Conservation (phyloP, 2,888 invertebrate genomes). For the Lampropteryx suffumata region DNA sequence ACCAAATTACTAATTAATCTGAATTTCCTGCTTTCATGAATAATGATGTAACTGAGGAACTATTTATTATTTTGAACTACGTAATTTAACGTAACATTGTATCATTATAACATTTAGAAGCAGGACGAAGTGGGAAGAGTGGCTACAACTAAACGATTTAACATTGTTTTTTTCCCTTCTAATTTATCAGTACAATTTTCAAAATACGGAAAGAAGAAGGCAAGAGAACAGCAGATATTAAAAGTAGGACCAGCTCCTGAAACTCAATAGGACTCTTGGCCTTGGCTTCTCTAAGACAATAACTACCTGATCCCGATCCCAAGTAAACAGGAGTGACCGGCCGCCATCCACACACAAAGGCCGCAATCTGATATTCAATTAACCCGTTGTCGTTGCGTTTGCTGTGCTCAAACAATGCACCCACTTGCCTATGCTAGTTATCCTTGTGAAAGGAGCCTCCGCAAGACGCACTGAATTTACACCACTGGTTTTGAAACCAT, state of each 20-base stretch:
- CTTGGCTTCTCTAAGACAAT: slow-evolving; percentile 12
- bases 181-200: too few species aligned
- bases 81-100: too few species aligned
- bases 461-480: neutral
- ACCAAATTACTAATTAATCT: too few species aligned
- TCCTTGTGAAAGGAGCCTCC: neutral
- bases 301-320: slow-evolving; percentile 10
- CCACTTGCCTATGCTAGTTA: slow-evolving; percentile 2
- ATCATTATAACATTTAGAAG: too few species aligned
- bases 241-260: slow-evolving; percentile 6
- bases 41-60: too few species aligned
- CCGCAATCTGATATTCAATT: slow-evolving; percentile 56
- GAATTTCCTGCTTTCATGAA: too few species aligned
- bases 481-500: neutral
- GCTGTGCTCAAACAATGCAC: slow-evolving; percentile 41
- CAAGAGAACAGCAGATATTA: too few species aligned
- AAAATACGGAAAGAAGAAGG: too few species aligned
- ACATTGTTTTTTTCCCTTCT: too few species aligned
- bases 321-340: slow-evolving; percentile 21
- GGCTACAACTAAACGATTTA: too few species aligned
- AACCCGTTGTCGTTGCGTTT: slow-evolving; percentile 47
- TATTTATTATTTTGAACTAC: too few species aligned
- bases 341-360: slow-evolving; percentile 42
- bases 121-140: too few species aligned
- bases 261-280: slow-evolving; percentile 12